phyloP scores from a whole-genome alignment of 2,797 vertebrate genomes.

The Girardinus metallicus region DNA sequence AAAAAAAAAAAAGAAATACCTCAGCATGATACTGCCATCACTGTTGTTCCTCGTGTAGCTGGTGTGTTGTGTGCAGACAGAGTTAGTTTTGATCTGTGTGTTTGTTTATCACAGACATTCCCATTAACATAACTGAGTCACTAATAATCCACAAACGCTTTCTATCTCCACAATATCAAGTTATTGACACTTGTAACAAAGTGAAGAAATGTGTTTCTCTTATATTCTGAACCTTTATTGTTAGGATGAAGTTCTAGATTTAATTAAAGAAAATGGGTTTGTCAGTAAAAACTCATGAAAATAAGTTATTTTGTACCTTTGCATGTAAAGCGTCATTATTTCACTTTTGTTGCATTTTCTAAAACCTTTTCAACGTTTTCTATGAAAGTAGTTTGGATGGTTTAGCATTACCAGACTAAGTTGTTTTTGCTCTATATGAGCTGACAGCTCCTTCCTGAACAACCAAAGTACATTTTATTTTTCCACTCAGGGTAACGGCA shows the following conservation, averaged over 20 bases:
- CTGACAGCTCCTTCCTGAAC: neutral
- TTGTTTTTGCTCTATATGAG: neutral
- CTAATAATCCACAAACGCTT: neutral
- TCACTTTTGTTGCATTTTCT: neutral
- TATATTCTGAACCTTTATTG: neutral
- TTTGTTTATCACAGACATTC: neutral
- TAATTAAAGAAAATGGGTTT: neutral
- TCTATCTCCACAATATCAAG: neutral
- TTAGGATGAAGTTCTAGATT: neutral
- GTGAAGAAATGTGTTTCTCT: neutral
- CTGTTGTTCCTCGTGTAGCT: neutral
- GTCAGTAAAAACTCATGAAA: neutral
- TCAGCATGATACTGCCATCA: neutral
- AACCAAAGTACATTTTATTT: neutral
- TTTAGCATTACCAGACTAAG: too few relatives aligned
- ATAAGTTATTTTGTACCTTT: too few relatives aligned
- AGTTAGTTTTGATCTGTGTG: neutral
- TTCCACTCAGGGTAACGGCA: slow-evolving; percentile 86
- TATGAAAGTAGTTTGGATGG: neutral
- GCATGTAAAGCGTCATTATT: neutral
- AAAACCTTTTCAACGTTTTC: neutral
- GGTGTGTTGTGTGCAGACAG: neutral
- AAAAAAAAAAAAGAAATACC: neutral
- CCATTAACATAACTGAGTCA: neutral
- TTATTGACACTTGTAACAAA: neutral